phyloP scores from a whole-genome alignment of 2,113 vertebrate genomes.

The Ophthalmolycus amberensis region DNA sequence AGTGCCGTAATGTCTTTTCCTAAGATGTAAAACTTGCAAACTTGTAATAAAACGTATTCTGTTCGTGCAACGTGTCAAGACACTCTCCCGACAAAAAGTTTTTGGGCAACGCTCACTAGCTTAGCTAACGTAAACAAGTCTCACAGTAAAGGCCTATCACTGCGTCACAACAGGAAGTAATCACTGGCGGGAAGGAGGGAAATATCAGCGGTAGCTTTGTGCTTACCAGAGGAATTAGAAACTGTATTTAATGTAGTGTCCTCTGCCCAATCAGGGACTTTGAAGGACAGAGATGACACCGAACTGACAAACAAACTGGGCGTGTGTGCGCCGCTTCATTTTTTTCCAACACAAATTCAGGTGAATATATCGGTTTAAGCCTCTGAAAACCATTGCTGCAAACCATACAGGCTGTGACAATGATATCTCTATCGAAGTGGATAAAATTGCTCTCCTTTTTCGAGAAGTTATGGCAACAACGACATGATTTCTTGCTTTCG shows the following conservation, averaged over 20 bases:
- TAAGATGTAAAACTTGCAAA: not conserved
- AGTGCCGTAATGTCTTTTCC: too few relatives aligned
- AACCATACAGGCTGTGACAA: not conserved
- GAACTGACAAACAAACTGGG: not conserved
- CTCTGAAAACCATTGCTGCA: not conserved
- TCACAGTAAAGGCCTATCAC: not conserved
- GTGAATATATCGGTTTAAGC: not conserved
- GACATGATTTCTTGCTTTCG: constrained; percentile 28
- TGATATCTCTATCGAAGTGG: constrained; percentile 26
- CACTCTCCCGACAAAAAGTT: not conserved
- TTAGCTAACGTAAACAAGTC: not conserved
- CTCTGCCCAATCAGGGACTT: not conserved
- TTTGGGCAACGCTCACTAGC: not conserved
- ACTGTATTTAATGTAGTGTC: not conserved
- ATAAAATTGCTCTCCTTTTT: constrained; percentile 14
- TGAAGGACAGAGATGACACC: not conserved
- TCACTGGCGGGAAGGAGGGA: not conserved
- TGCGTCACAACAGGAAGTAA: not conserved
- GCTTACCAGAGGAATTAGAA: not conserved
- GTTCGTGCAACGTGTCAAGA: too few relatives aligned
- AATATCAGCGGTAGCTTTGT: not conserved
- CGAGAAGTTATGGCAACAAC: constrained; percentile 30
- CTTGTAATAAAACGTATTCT: not conserved
- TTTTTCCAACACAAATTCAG: not conserved
- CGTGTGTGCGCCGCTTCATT: not conserved